Conservation (phyloP, 2,888 invertebrate genomes). For the Eupithecia vulgata region DNA sequence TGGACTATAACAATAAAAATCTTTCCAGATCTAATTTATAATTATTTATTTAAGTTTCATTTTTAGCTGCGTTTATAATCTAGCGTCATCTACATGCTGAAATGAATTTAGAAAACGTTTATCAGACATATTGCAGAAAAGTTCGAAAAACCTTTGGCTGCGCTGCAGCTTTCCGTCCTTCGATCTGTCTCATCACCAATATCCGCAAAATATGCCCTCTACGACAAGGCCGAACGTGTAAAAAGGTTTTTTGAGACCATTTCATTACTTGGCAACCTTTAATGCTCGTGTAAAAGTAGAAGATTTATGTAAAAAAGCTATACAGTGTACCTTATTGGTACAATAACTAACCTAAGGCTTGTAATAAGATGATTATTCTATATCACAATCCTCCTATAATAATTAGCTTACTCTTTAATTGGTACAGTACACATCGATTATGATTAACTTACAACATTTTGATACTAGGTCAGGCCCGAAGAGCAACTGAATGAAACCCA, state of each 20-base stretch:
- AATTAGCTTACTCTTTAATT: slow-evolving; percentile 58
- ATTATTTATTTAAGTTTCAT: background rate
- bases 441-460: slow-evolving; percentile 42
- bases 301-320: slow-evolving; percentile 41
- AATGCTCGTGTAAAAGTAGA: slow-evolving; percentile 32
- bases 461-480: slow-evolving; percentile 9
- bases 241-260: background rate
- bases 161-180: background rate
- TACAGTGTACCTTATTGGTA: slow-evolving; percentile 43
- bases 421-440: slow-evolving; percentile 54
- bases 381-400: slow-evolving; percentile 72
- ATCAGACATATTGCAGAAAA: background rate
- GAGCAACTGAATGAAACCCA: slow-evolving; percentile 4
- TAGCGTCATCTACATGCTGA: slow-evolving; percentile 9
- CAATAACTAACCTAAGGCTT: slow-evolving; percentile 46
- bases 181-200: background rate
- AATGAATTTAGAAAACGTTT: slow-evolving; percentile 1
- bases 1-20: slow-evolving; percentile 2
- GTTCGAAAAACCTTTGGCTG: background rate
- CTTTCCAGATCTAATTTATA: background rate
- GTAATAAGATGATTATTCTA: slow-evolving; percentile 68
- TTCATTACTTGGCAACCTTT: slow-evolving; percentile 19
- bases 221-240: background rate
- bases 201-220: background rate
- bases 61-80: slow-evolving; percentile 2